A percentile compares a stretch with the other conserved stretches of the same genome.
Evolutionary conservation across 2,113 vertebrate species (phyloP).

Genomic region (Trogon melanurus): DNA sequence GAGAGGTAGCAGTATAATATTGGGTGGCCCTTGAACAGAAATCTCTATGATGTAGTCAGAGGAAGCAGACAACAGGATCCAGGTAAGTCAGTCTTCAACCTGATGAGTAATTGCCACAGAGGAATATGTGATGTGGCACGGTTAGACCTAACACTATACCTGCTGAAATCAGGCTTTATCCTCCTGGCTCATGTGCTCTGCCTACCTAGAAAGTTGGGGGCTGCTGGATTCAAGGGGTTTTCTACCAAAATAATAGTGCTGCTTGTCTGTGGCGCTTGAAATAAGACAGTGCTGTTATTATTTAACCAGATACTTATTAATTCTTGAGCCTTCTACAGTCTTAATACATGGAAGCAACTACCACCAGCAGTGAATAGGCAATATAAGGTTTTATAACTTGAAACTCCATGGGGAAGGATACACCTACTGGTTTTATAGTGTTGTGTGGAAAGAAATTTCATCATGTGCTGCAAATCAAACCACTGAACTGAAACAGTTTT

Average conservation of each 20-base stretch:
- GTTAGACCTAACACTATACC: not conserved
- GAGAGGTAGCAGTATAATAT: not conserved
- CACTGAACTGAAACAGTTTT: not conserved
- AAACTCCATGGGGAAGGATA: not conserved
- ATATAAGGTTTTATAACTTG: not conserved
- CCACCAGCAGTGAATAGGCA: not conserved
- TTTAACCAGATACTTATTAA: not conserved
- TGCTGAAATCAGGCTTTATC: not conserved
- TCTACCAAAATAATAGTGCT: not conserved
- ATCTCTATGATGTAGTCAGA: not conserved
- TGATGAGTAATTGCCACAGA: not conserved
- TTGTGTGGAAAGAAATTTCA: not conserved
- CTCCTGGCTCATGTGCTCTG: rapidly evolving
- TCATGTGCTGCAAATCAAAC: not conserved
- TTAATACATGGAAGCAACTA: not conserved
- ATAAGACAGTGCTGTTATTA: not conserved
- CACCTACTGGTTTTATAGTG: not conserved
- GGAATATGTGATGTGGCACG: not conserved
- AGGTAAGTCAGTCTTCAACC: not conserved
- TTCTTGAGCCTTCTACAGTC: not conserved
- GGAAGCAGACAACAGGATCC: not conserved
- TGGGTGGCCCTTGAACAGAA: not conserved
- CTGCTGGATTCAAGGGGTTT: not conserved
- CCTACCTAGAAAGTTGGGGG: not conserved
- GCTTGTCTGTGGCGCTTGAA: not conserved